These are phyloP conservation scores for Otis tarda DNA, from an alignment of 2,113 vertebrate species.

Conservation along the genomic window DNA sequence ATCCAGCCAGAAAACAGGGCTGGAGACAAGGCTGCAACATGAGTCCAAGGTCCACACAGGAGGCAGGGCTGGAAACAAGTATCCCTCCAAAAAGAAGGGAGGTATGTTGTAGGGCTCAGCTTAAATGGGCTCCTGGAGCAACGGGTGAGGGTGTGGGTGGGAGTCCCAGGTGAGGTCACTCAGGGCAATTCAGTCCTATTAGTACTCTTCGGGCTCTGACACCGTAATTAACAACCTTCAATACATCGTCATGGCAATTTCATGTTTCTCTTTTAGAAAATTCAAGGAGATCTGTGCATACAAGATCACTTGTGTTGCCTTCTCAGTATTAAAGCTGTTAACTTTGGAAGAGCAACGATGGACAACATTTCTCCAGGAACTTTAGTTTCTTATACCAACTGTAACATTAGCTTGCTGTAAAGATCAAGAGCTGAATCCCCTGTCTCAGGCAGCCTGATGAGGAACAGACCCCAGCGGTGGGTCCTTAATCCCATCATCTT, in stretches of 20 bases:
- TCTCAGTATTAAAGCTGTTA: not conserved
- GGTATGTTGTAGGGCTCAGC: accelerated
- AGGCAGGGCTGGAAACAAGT: accelerated
- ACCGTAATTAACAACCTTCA: not conserved
- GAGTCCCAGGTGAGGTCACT: not conserved
- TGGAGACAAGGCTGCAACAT: not conserved
- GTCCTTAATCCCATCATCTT: not conserved
- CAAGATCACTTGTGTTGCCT: not conserved
- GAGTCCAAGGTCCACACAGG: not conserved
- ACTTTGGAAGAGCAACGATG: not conserved
- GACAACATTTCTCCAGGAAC: not conserved
- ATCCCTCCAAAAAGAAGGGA: accelerated
- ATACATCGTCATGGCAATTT: accelerated
- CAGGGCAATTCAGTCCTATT: not conserved
- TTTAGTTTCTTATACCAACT: not conserved
- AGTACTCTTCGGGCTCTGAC: not conserved
- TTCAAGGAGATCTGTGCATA: not conserved
- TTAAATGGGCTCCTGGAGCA: not conserved
- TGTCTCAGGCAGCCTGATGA: not conserved
- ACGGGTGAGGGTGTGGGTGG: not conserved
- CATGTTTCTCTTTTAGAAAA: not conserved
- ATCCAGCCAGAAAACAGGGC: not conserved
- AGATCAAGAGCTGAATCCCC: not conserved
- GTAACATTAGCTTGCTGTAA: not conserved
- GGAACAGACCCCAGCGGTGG: accelerated